These are phyloP conservation scores for Eulemur coronatus DNA, from an alignment of 2,797 vertebrate species.

Conservation along the genomic window DNA sequence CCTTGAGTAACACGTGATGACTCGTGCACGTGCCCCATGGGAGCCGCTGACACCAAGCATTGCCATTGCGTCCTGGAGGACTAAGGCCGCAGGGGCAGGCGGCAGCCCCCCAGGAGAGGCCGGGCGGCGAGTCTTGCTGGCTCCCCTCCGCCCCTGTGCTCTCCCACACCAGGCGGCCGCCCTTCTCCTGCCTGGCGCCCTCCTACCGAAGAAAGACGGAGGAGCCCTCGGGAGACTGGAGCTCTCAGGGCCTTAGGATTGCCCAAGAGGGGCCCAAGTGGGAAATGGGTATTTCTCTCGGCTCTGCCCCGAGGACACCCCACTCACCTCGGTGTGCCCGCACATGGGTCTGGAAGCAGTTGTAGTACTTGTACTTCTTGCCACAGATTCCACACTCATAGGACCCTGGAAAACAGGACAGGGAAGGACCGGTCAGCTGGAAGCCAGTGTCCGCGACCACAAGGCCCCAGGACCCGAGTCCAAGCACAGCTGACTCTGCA, in stretches of 20 bases:
- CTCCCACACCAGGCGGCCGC: background rate
- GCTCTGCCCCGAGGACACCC: background rate
- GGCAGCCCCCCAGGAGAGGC: background rate
- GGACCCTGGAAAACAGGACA: conserved; percentile 90
- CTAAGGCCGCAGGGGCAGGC: accelerated
- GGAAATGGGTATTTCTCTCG: background rate
- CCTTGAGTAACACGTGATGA: accelerated
- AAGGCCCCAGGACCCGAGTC: background rate
- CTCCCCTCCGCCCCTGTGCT: background rate
- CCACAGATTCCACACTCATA: conserved; percentile 98
- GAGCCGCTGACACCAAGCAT: accelerated
- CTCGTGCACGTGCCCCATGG: accelerated
- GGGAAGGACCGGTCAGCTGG: conserved; percentile 57
- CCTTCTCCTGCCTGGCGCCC: background rate
- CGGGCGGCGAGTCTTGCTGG: accelerated
- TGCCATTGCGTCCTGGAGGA: background rate
- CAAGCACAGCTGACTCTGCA: no score
- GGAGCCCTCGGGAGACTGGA: no score
- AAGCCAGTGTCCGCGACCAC: background rate
- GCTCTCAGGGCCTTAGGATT: background rate
- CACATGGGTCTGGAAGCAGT: conserved; percentile 99
- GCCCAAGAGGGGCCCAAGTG: background rate
- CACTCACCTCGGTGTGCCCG: conserved; percentile 96
- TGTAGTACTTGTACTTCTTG: conserved; percentile 99
- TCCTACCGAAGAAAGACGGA: background rate